Conservation (phyloP, 2,113 vertebrate genomes). For the Macaca mulatta region DNA sequence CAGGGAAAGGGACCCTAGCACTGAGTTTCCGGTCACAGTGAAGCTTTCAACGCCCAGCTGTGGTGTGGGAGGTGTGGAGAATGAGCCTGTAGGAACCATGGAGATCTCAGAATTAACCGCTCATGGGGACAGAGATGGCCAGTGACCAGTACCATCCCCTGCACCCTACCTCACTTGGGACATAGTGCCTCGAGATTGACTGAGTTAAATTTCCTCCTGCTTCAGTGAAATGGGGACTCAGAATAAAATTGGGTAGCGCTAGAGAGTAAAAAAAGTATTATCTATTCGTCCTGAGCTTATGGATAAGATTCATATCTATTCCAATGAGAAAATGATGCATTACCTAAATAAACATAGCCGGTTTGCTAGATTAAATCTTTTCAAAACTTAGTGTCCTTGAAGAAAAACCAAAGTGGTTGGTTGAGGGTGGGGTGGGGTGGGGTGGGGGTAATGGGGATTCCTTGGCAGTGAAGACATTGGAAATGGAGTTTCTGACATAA, state of each 20-base stretch:
- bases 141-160: not conserved
- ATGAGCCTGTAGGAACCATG: not conserved
- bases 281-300: not conserved
- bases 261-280: not conserved
- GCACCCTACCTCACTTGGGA: not conserved
- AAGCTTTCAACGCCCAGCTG: not conserved
- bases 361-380: conserved; percentile 21
- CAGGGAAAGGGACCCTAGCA: not conserved
- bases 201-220: not conserved
- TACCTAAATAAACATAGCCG: not conserved
- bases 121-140: not conserved
- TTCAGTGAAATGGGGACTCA: not conserved
- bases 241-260: not conserved
- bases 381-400: not conserved
- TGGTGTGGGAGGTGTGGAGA: not conserved
- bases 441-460: not conserved
- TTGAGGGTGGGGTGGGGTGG: not conserved
- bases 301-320: not conserved
- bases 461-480: not conserved
- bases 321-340: not conserved
- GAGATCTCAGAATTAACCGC: not conserved
- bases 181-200: not conserved
- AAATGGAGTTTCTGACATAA: not conserved
- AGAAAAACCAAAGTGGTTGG: not conserved
- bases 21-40: not conserved